phyloP scores from a whole-genome alignment of 2,888 invertebrate species.

The Aphodius granarius region DNA sequence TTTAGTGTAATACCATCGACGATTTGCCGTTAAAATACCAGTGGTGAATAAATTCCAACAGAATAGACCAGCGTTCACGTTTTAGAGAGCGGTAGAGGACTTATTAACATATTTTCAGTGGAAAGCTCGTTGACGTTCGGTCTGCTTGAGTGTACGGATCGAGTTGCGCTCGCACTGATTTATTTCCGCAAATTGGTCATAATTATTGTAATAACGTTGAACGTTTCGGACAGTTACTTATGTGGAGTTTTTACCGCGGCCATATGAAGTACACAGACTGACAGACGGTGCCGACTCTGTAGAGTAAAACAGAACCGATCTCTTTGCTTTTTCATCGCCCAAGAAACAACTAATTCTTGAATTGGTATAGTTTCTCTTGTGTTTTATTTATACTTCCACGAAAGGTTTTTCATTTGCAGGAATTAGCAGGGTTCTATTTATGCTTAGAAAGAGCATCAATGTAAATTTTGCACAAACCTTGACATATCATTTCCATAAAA shows the following conservation, averaged over 20 bases:
- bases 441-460: too few species aligned
- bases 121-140: not conserved
- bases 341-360: not conserved
- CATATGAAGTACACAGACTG: conserved; percentile 14
- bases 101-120: conserved; percentile 12
- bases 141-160: not conserved
- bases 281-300: not conserved
- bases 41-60: conserved; percentile 19
- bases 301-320: not conserved
- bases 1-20: not conserved
- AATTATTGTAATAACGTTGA: conserved; percentile 40
- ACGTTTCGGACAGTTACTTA: conserved; percentile 31
- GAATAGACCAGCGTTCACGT: not conserved
- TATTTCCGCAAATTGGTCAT: conserved; percentile 39
- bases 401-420: too few species aligned
- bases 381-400: not conserved
- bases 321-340: not conserved
- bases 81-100: not conserved
- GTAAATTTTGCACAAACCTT: too few species aligned
- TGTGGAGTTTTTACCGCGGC: conserved; percentile 9
- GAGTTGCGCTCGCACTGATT: conserved; percentile 26
- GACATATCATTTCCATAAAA: too few species aligned
- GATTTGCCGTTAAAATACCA: conserved; percentile 20
- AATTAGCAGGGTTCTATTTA: too few species aligned
- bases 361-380: not conserved